Conservation (phyloP, 2,797 vertebrate genomes). For the Chaetodon trifasciatus region DNA sequence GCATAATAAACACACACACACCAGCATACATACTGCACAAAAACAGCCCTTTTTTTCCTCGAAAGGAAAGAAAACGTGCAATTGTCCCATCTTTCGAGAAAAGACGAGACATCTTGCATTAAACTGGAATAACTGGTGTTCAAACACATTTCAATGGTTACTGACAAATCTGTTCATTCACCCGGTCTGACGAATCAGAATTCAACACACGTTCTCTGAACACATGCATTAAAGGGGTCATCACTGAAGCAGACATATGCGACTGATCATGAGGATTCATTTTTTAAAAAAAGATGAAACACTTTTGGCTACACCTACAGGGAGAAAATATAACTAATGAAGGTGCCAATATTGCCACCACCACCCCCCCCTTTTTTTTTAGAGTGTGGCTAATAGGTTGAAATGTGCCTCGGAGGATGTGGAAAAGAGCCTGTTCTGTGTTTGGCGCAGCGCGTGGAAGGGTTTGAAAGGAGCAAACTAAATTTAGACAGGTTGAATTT, state of each 20-base stretch:
- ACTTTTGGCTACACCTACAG: constrained; percentile 23
- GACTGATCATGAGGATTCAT: constrained; percentile 16
- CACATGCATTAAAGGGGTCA: not conserved
- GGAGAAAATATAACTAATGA: constrained; percentile 30
- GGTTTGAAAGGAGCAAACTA: constrained; percentile 62
- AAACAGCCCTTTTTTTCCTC: not conserved
- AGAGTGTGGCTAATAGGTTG: constrained; percentile 56
- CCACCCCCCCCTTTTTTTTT: not conserved
- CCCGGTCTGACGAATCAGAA: constrained; percentile 3
- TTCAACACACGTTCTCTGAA: constrained; percentile 7
- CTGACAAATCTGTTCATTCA: not conserved
- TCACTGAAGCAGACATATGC: not conserved
- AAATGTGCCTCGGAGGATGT: constrained; percentile 49
- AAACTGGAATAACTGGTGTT: not conserved
- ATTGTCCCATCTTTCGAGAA: not conserved
- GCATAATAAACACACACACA: too few species aligned
- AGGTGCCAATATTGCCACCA: constrained; percentile 22
- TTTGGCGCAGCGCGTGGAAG: constrained; percentile 16
- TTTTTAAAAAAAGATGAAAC: constrained; percentile 28
- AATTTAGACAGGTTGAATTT: constrained; percentile 71
- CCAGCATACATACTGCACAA: too few species aligned
- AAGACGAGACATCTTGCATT: not conserved
- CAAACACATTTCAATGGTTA: not conserved
- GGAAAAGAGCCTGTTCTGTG: constrained; percentile 24
- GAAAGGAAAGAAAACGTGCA: not conserved